Conservation (phyloP, 2,113 vertebrate genomes). For the Bufo bufo region DNA sequence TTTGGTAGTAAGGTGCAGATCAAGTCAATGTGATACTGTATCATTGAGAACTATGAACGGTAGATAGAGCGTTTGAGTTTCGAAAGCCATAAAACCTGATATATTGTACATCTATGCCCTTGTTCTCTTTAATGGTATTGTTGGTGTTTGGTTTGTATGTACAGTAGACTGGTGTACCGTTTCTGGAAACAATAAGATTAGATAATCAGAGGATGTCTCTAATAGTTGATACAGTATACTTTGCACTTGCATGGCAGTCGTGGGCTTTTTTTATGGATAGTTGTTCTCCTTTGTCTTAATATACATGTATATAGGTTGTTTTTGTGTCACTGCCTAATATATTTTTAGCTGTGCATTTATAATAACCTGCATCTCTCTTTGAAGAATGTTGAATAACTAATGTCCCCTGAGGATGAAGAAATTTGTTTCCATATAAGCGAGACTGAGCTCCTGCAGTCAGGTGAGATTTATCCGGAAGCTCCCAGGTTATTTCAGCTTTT, state of each 20-base stretch:
- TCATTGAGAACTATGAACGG: constrained; percentile 51
- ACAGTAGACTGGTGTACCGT: neutral
- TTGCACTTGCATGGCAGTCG: constrained; percentile 67
- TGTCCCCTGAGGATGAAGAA: constrained; percentile 86
- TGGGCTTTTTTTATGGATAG: constrained; percentile 60
- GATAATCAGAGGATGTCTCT: constrained; percentile 38
- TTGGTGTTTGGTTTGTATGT: neutral
- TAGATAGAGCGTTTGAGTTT: neutral
- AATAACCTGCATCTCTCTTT: constrained; percentile 79
- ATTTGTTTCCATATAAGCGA: constrained; percentile 84
- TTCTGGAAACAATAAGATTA: neutral
- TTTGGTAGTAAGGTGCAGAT: constrained; percentile 67
- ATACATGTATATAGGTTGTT: constrained; percentile 84
- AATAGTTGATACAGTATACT: constrained; percentile 62
- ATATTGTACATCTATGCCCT: neutral
- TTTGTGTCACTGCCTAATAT: constrained; percentile 84
- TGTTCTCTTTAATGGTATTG: neutral
- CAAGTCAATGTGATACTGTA: constrained; percentile 56
- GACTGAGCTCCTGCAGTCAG: constrained; percentile 78
- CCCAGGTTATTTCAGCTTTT: constrained; percentile 84
- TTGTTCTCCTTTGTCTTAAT: constrained; percentile 65
- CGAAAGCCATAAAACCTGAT: neutral
- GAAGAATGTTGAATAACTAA: constrained; percentile 84
- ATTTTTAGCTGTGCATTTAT: constrained; percentile 89
- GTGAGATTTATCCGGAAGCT: constrained; percentile 81